Evolutionary conservation across 2,113 vertebrate genomes (phyloP).

Genomic region (Centropus unirufus): DNA sequence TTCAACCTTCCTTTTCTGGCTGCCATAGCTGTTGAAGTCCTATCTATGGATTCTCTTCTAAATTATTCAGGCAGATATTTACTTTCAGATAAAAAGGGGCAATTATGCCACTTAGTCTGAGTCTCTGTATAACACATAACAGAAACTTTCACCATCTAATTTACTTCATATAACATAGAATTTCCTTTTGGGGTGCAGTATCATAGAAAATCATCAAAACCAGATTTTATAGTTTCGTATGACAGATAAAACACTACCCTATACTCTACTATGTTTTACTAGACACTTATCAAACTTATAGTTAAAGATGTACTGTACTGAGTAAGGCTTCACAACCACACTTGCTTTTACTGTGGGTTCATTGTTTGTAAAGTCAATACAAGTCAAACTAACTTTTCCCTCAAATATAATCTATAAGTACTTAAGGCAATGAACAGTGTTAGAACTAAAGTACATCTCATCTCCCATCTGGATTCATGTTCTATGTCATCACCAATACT

Average conservation of each 20-base stretch:
- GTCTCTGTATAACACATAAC: not conserved
- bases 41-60: not conserved
- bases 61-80: not conserved
- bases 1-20: not conserved
- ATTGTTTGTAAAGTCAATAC: not conserved
- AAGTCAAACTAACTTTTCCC: not conserved
- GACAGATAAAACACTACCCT: not conserved
- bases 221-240: not conserved
- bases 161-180: not conserved
- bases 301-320: not conserved
- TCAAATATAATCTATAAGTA: not conserved
- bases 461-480: not conserved
- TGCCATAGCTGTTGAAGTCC: not conserved
- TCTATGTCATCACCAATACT: not conserved
- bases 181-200: not conserved
- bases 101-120: not conserved
- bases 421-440: not conserved
- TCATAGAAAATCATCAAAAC: not conserved
- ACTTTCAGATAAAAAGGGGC: not conserved
- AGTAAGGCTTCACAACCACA: not conserved
- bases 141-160: not conserved
- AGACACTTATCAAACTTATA: not conserved
- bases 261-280: not conserved
- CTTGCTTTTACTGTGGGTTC: not conserved
- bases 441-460: not conserved